A percentile compares a stretch with the other conserved stretches of the same genome.
Evolutionary conservation across 2,113 vertebrate species (phyloP).

Genomic region (Barnardius zonarius): DNA sequence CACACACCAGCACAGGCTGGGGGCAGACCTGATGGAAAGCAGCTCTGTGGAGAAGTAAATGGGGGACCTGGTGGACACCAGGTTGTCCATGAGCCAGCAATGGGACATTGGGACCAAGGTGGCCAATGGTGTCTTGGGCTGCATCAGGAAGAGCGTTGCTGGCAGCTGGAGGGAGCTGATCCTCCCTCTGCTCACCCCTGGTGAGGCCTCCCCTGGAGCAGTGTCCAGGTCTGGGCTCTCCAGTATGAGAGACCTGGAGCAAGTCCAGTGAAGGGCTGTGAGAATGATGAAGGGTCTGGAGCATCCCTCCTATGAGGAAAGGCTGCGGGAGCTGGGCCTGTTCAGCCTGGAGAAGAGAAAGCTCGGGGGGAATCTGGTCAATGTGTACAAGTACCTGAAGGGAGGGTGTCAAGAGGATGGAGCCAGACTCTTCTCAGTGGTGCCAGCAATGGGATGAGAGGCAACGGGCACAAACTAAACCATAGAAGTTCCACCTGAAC

Average conservation of each 20-base stretch:
- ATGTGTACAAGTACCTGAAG: neutral
- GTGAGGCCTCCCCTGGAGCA: neutral
- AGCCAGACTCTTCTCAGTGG: neutral
- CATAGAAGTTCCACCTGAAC: neutral
- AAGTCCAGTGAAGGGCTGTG: neutral
- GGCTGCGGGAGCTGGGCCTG: neutral
- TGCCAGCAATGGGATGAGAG: neutral
- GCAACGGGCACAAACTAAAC: neutral
- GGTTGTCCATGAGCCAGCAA: neutral
- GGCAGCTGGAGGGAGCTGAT: neutral
- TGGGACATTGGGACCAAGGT: neutral
- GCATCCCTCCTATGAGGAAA: neutral
- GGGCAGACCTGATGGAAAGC: neutral
- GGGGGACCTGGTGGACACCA: neutral
- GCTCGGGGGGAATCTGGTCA: neutral
- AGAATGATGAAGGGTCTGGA: neutral
- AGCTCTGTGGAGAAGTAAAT: neutral
- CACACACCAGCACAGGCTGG: neutral
- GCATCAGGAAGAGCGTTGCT: neutral
- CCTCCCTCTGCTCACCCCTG: neutral
- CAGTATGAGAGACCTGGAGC: neutral
- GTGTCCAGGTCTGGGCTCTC: neutral
- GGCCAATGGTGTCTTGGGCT: neutral
- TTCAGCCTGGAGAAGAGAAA: neutral
- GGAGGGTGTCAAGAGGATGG: neutral